Percentiles rank a stretch among this genome's conserved stretches.
These are phyloP conservation scores for Macrochelys suwanniensis DNA, from an alignment of 2,797 vertebrate genomes.

Conservation along the genomic window DNA sequence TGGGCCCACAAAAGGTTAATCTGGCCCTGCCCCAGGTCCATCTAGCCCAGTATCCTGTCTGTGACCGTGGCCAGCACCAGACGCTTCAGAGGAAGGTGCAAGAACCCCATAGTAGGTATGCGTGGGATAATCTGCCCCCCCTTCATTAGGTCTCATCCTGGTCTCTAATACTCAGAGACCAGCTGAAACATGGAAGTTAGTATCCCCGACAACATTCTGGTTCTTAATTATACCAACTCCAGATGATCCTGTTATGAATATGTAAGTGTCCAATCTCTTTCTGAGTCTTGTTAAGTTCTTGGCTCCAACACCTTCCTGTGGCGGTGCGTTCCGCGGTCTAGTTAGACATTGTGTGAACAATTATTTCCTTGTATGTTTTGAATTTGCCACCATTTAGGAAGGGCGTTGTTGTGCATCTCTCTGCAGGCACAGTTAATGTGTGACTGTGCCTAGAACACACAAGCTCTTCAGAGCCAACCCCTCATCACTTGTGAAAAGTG, in stretches of 20 bases:
- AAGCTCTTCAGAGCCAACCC: not conserved
- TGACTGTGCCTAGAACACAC: not conserved
- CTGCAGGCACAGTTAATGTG: not conserved
- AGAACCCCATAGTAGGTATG: not conserved
- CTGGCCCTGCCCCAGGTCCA: not conserved
- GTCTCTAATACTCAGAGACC: not conserved
- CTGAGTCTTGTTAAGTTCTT: not conserved
- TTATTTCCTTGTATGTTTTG: not conserved
- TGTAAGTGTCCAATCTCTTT: not conserved
- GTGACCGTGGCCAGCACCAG: not conserved
- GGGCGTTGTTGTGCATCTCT: not conserved
- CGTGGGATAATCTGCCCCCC: not conserved
- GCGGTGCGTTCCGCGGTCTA: not conserved
- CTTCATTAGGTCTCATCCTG: not conserved
- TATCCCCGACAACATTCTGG: not conserved
- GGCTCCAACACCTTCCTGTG: not conserved
- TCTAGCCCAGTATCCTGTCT: not conserved
- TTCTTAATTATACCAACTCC: not conserved
- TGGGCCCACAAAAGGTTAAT: no score
- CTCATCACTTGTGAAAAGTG: not conserved
- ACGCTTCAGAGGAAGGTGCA: rapidly evolving
- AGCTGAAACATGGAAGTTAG: not conserved
- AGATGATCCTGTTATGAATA: not conserved
- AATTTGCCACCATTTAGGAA: not conserved
- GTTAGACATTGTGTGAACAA: not conserved